A percentile compares a stretch with the other conserved stretches of the same genome.
Conservation (phyloP, 2,888 invertebrate genomes). For the Lordiphosa andalusiaca region DNA sequence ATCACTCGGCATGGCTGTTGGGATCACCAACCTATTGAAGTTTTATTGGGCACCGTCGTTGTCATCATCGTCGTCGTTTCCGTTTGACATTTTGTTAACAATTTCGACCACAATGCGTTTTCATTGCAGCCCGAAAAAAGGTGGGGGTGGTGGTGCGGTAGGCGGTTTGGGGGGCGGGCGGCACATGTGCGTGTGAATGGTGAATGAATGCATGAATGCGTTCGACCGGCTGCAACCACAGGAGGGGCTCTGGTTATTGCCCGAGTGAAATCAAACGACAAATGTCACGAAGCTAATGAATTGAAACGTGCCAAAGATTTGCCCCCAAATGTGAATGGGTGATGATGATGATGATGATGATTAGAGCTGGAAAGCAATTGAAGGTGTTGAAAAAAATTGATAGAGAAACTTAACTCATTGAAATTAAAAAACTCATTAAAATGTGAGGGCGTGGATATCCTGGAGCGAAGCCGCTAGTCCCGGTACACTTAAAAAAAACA, state of each 20-base stretch:
- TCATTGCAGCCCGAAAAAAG: constrained; percentile 48
- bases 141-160: constrained; percentile 2
- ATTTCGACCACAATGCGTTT: constrained; percentile 75
- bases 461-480: background rate
- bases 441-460: constrained; percentile 25
- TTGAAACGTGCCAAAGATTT: constrained; percentile 73
- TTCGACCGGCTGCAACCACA: constrained; percentile 7
- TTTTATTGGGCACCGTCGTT: constrained; percentile 59
- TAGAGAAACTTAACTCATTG: constrained; percentile 32
- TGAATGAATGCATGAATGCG: constrained; percentile 70
- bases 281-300: constrained; percentile 74
- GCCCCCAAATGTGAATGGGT: constrained; percentile 37
- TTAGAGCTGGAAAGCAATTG: constrained; percentile 82
- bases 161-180: background rate
- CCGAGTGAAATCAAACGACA: constrained; percentile 70
- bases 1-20: constrained; percentile 45
- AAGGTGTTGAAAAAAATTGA: constrained; percentile 81
- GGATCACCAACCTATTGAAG: constrained; percentile 63
- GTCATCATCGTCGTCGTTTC: constrained; percentile 51
- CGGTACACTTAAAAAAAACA: constrained; percentile 10
- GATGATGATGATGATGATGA: constrained; percentile 29
- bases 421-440: constrained; percentile 62
- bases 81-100: constrained; percentile 75
- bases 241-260: constrained; percentile 49
- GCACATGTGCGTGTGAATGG: constrained; percentile 61